Evolutionary conservation across 2,888 invertebrate genomes (phyloP).

Genomic region (Pterobdella sp.): DNA sequence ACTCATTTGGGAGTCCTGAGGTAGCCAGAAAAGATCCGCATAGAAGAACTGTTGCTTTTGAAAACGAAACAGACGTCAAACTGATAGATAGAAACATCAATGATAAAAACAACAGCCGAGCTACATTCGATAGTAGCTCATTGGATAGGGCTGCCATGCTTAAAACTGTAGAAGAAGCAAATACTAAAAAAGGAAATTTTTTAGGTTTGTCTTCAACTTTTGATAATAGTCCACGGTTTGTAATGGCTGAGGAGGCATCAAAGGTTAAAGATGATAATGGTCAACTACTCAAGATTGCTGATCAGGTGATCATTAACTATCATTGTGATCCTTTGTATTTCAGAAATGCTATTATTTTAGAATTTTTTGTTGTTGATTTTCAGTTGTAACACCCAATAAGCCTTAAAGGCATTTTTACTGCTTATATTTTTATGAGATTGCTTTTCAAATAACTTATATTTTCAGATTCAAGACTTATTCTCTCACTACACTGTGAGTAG

Average conservation of each 20-base stretch:
- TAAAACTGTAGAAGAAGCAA: background rate
- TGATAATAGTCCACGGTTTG: background rate
- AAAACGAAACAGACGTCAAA: background rate
- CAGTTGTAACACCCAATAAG: too few relatives aligned
- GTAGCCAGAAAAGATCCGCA: background rate
- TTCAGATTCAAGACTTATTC: slow-evolving; percentile 4
- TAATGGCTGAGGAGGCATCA: background rate
- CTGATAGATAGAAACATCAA: background rate
- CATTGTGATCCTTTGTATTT: background rate
- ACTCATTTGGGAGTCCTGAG: background rate
- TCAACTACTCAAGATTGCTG: slow-evolving; percentile 3
- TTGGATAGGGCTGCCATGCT: background rate
- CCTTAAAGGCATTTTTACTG: too few relatives aligned
- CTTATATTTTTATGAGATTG: too few relatives aligned
- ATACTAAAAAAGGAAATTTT: background rate
- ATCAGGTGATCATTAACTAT: background rate
- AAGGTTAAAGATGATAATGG: background rate
- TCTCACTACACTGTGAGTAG: slow-evolving; percentile 10
- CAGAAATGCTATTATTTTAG: background rate
- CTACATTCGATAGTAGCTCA: background rate
- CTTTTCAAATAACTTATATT: background rate
- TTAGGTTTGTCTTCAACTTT: background rate
- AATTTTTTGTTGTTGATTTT: background rate
- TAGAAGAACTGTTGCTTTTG: background rate
- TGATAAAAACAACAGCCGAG: background rate